Evolutionary conservation across 2,797 vertebrate species (phyloP), one percentile per base, ranked within the genome.

Genomic region (Corythornis leucogaster): DNA sequence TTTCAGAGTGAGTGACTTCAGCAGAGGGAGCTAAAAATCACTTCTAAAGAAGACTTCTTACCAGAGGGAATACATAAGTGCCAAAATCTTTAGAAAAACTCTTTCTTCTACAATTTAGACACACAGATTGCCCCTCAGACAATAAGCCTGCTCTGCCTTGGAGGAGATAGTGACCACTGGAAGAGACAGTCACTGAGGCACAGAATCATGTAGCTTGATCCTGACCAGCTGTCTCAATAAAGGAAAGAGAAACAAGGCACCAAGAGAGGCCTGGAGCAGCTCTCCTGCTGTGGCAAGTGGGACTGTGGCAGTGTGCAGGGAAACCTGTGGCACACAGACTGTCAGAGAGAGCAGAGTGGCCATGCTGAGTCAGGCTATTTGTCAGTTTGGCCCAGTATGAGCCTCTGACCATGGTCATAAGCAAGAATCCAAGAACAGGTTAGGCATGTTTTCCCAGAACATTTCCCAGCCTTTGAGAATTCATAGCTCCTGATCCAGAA

Each of bases 31-130:
- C 5, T 30, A 35, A 74, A 74, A 89, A 30, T 33, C 14, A 28
- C 12, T 63, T 89, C 59, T 77, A n/a, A 78, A 61, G 50, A 94
- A 71, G 20, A 33, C 5, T 76, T 40, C 66, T 80, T 73, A 30
- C 11, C 18, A 61, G 59, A 76, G 63, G 12, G 18, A 69, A 46
- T 16, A 21, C 1, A 0, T 50, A 75, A 62, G 9, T 40, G 50
- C 18, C 19, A 69, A 79, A 64, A 77, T 57, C 30, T 46, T 87
- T 74, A 70, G 24, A 45, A 79, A 79, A 62, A 5, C 5, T 33
- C 6, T 43, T n/a, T 22, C 61, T 55, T 1, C 22, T 53, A 21
- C 13, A 28, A 0, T 63, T 77, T 59, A 57, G 20, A 53, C 33
- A 53, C 20, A 50, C 30, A 9, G 12, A 20, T 57, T 78, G 74